Conservation (phyloP, 2,797 vertebrate genomes). For the Anguilla pacifica region DNA sequence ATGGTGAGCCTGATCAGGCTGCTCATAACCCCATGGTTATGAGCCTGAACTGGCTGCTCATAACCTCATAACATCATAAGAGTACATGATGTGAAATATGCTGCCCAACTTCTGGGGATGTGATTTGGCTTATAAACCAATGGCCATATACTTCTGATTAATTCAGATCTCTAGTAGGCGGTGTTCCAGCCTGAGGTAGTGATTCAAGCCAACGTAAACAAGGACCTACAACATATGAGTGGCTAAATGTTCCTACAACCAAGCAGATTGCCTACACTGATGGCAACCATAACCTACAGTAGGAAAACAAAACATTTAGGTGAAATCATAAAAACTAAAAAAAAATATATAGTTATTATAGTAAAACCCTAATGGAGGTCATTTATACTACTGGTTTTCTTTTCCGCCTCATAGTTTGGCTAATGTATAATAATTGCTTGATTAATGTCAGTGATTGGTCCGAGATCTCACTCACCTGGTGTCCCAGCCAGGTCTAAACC, state of each 20-base stretch:
- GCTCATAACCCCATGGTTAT: too few relatives aligned
- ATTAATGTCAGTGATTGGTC: not conserved
- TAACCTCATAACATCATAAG: not conserved
- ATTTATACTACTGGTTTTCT: not conserved
- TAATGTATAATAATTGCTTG: not conserved
- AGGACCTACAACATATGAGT: not conserved
- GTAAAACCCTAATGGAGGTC: not conserved
- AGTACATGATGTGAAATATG: not conserved
- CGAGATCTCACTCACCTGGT: not conserved
- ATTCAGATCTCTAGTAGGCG: not conserved
- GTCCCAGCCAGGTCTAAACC: not conserved
- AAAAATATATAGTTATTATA: not conserved
- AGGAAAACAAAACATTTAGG: not conserved
- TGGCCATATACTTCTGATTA: not conserved
- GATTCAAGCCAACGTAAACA: not conserved
- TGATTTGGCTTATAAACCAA: not conserved
- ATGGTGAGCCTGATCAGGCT: too few relatives aligned
- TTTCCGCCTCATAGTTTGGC: not conserved
- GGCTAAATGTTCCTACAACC: not conserved
- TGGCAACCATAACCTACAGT: not conserved
- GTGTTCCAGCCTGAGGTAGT: not conserved
- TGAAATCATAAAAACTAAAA: not conserved
- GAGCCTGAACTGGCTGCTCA: not conserved
- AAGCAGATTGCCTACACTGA: not conserved
- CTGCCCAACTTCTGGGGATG: not conserved